Conservation (phyloP, 1,140 invertebrate species). For the Drosophila nebulosa region DNA sequence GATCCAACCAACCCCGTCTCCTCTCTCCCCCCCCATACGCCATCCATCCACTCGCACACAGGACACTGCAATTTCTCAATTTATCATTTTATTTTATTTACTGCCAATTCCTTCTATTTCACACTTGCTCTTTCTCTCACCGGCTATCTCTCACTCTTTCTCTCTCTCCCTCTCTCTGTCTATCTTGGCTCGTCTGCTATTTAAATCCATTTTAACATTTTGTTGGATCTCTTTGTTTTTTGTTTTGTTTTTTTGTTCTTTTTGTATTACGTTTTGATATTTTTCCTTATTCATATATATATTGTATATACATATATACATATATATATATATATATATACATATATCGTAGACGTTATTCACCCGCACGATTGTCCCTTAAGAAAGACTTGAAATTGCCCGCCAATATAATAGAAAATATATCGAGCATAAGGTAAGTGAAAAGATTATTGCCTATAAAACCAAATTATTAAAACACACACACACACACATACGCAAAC, state of each 20-base stretch:
- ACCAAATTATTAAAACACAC: conserved; percentile 7
- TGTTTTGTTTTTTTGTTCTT: conserved; percentile 39
- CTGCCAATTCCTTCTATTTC: background rate
- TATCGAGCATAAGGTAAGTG: conserved; percentile 87
- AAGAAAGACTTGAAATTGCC: conserved; percentile 87
- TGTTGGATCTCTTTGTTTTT: conserved; percentile 41
- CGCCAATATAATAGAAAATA: conserved; percentile 87
- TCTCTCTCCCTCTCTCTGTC: background rate
- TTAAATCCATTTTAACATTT: conserved; percentile 1
- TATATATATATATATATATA: conserved; percentile 29
- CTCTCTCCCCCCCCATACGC: background rate
- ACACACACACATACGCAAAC: background rate
- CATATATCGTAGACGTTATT: conserved; percentile 87
- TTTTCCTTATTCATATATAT: conserved; percentile 26
- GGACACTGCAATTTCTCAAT: background rate
- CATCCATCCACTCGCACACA: conserved; percentile 12
- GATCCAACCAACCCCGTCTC: no score
- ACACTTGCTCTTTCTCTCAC: background rate
- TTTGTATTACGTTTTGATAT: conserved; percentile 20
- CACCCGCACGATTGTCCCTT: conserved; percentile 88
- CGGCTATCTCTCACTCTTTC: background rate
- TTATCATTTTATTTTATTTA: conserved; percentile 4
- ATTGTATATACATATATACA: conserved; percentile 43
- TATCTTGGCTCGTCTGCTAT: background rate
- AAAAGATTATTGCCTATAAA: conserved; percentile 7